These are phyloP conservation scores for Panulirus ornatus DNA, from an alignment of 1,140 invertebrate species.

Conservation along the genomic window DNA sequence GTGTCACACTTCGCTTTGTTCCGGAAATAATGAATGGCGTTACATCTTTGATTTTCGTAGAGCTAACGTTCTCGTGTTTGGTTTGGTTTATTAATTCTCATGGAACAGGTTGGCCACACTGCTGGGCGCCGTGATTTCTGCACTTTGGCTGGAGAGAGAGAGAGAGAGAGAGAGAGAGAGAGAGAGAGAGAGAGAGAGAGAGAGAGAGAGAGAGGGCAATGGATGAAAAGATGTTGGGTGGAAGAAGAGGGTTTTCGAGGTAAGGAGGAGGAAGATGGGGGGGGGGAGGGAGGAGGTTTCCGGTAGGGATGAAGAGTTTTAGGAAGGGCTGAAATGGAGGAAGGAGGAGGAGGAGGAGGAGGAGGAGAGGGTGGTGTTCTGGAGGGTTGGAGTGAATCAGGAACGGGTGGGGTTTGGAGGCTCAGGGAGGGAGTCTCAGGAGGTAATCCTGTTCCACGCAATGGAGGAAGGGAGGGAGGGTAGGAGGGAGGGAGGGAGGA, in stretches of 20 bases:
- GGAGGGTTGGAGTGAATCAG: too few species aligned
- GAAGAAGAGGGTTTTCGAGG: not conserved
- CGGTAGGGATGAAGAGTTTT: not conserved
- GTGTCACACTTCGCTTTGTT: too few species aligned
- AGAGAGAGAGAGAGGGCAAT: not conserved
- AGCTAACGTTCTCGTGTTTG: too few species aligned
- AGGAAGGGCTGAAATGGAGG: not conserved
- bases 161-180: not conserved
- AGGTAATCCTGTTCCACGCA: too few species aligned
- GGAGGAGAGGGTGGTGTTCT: not conserved
- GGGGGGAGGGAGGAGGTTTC: not conserved
- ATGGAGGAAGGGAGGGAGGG: not conserved
- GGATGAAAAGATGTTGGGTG: not conserved
- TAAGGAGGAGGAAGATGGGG: not conserved
- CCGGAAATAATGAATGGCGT: too few species aligned
- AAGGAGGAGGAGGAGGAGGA: not conserved
- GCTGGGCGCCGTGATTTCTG: too few species aligned
- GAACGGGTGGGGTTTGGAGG: too few species aligned
- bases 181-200: constrained; percentile 19
- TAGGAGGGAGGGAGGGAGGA: not conserved
- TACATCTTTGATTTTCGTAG: too few species aligned
- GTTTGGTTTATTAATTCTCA: too few species aligned
- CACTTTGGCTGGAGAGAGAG: too few species aligned
- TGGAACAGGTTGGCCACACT: too few species aligned
- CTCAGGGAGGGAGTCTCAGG: too few species aligned